Conservation (phyloP, 2,888 invertebrate genomes). For the Chrysotoxum bicinctum region DNA sequence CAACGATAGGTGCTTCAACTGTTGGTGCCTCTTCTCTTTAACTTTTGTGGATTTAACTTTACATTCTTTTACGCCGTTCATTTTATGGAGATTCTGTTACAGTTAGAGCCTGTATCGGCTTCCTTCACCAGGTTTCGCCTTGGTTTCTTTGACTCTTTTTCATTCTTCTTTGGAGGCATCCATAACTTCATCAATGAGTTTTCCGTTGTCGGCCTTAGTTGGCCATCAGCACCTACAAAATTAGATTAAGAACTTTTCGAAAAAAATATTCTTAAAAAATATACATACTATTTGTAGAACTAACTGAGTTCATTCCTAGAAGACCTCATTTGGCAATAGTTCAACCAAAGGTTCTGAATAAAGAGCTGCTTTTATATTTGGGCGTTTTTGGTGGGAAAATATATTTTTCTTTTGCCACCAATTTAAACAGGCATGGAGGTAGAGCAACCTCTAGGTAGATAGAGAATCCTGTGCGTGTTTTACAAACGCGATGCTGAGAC, state of each 20-base stretch:
- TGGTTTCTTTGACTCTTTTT: conserved; percentile 44
- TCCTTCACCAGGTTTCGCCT: conserved; percentile 27
- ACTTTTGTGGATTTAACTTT: conserved; percentile 25
- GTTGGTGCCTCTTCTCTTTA: conserved; percentile 34
- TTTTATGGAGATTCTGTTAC: conserved; percentile 33
- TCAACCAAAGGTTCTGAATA: neutral
- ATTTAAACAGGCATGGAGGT: neutral
- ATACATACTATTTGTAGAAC: too few species aligned
- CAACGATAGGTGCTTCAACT: conserved; percentile 17
- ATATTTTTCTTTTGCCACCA: conserved; percentile 38
- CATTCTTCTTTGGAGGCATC: conserved; percentile 54
- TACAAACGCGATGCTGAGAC: conserved; percentile 48
- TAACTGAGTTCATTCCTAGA: neutral
- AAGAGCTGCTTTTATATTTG: conserved; percentile 24
- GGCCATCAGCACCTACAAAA: too few species aligned
- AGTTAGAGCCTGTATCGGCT: conserved; percentile 26
- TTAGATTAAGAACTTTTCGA: too few species aligned
- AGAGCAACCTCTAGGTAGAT: conserved; percentile 2
- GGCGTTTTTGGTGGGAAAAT: conserved; percentile 35
- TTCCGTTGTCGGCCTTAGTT: conserved; percentile 29
- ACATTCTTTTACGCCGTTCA: conserved; percentile 23
- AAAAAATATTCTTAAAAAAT: too few species aligned
- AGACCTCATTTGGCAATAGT: conserved; percentile 6
- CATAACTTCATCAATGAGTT: conserved; percentile 22
- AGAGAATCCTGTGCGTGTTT: conserved; percentile 60